A percentile compares a stretch with the other conserved stretches of the same genome.
Conservation (phyloP, 2,888 invertebrate genomes). For the Troides aeacus region DNA sequence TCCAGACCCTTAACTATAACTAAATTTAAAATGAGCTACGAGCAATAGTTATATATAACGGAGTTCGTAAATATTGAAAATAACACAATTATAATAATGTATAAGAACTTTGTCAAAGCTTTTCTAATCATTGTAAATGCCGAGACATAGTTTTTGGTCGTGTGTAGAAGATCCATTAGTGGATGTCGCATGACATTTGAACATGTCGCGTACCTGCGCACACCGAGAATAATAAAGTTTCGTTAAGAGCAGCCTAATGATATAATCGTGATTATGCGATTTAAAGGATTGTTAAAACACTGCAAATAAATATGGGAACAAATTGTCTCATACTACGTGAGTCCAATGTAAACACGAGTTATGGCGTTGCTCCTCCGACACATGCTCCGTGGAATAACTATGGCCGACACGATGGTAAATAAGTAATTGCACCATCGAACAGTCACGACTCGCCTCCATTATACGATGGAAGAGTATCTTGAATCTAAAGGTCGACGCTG, state of each 20-base stretch:
- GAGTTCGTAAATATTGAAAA: background rate
- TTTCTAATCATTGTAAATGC: background rate
- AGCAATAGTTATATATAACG: too few species aligned
- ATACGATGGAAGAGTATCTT: conserved; percentile 37
- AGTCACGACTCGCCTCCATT: conserved; percentile 42
- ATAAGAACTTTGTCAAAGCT: background rate
- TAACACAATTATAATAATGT: background rate
- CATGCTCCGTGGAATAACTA: conserved; percentile 40
- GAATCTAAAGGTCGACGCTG: conserved; percentile 33
- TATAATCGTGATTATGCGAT: conserved; percentile 25
- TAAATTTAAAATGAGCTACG: too few species aligned
- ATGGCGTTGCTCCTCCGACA: conserved; percentile 42
- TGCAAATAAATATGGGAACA: conserved; percentile 29
- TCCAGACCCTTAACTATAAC: too few species aligned
- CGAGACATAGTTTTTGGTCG: background rate
- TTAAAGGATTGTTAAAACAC: conserved; percentile 32
- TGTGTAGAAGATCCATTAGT: background rate
- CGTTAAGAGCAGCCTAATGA: conserved; percentile 19
- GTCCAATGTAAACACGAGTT: conserved; percentile 40
- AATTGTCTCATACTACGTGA: conserved; percentile 53
- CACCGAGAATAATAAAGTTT: conserved; percentile 12
- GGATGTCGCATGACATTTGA: conserved; percentile 1
- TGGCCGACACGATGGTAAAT: conserved; percentile 41
- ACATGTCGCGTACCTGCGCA: background rate
- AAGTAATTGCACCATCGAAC: conserved; percentile 50